Conservation (phyloP, 30 jellyfish, hydroid and myxozoan genomes). For the Sanderia malayensis region DNA sequence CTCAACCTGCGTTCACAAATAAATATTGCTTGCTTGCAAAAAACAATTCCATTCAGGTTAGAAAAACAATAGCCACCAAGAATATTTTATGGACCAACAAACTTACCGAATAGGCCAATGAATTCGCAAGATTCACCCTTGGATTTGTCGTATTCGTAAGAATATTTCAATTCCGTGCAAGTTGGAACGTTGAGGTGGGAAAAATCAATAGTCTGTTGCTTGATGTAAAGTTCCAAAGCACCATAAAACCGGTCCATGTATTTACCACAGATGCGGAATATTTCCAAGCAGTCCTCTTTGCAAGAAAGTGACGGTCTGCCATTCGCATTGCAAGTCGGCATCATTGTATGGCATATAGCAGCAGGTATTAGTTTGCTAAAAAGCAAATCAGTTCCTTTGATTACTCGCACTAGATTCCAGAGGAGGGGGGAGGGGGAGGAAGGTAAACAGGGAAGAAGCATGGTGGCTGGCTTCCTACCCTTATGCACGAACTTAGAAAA, state of each 20-base stretch:
- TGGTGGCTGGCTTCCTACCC: too few species aligned
- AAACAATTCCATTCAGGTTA: too few species aligned
- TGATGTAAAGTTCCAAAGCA: constrained; percentile 49
- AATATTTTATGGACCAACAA: too few species aligned
- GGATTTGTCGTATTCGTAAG: constrained; percentile 17
- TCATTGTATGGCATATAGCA: constrained; percentile 43
- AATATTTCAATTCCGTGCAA: constrained; percentile 52
- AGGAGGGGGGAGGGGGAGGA: too few species aligned
- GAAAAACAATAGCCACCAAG: too few species aligned
- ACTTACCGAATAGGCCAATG: constrained; percentile 59
- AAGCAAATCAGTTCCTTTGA: background rate
- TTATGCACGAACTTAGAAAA: too few species aligned
- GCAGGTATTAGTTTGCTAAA: constrained; percentile 48
- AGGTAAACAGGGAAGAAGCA: too few species aligned
- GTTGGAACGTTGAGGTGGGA: constrained; percentile 57
- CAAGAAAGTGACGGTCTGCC: constrained; percentile 42
- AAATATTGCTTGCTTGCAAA: too few species aligned
- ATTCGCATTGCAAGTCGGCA: constrained; percentile 40
- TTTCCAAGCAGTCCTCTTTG: constrained; percentile 61
- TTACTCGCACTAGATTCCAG: too few species aligned
- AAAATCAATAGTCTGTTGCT: constrained; percentile 29
- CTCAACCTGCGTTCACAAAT: too few species aligned
- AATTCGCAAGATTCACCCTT: constrained; percentile 41
- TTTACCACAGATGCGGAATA: constrained; percentile 23
- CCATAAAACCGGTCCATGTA: constrained; percentile 57